phyloP scores from a whole-genome alignment of 92 coral and sea anemone genomes.

The Galaxea fascicularis region DNA sequence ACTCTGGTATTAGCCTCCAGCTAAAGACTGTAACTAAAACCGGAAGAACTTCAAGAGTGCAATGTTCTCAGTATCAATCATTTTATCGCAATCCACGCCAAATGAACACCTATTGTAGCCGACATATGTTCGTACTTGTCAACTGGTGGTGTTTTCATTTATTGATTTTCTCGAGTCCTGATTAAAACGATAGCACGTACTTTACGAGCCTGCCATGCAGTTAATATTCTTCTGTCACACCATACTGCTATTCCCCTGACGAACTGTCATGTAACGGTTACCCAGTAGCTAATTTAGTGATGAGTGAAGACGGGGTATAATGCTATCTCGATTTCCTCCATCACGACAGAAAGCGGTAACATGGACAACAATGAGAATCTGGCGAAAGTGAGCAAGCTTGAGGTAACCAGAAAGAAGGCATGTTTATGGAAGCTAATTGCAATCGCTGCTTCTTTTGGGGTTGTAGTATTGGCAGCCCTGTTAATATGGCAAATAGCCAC shows the following conservation, averaged over 20 bases:
- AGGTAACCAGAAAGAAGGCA: not conserved
- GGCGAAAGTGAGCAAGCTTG: not conserved
- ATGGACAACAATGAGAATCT: not conserved
- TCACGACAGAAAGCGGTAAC: not conserved
- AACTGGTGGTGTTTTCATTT: no score
- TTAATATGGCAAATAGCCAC: slow-evolving; percentile 55
- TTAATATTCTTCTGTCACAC: no score
- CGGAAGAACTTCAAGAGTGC: no score
- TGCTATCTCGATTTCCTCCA: not conserved
- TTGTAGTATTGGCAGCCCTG: slow-evolving; percentile 43
- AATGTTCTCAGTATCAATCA: no score
- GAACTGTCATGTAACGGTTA: not conserved
- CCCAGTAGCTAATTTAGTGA: not conserved
- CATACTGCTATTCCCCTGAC: not conserved
- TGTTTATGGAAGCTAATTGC: slow-evolving; percentile 42
- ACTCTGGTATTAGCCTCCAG: no score
- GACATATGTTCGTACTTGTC: no score
- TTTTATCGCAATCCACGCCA: no score
- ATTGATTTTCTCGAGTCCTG: no score
- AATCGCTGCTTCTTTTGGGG: slow-evolving; percentile 32
- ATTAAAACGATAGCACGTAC: no score
- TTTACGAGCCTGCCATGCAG: no score
- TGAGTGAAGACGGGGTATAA: not conserved
- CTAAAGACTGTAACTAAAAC: no score
- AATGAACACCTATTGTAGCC: no score